Evolutionary conservation across 2,888 invertebrate genomes (phyloP), one percentile per base, ranked within the genome.

Genomic region (Phorcus lineatus): DNA sequence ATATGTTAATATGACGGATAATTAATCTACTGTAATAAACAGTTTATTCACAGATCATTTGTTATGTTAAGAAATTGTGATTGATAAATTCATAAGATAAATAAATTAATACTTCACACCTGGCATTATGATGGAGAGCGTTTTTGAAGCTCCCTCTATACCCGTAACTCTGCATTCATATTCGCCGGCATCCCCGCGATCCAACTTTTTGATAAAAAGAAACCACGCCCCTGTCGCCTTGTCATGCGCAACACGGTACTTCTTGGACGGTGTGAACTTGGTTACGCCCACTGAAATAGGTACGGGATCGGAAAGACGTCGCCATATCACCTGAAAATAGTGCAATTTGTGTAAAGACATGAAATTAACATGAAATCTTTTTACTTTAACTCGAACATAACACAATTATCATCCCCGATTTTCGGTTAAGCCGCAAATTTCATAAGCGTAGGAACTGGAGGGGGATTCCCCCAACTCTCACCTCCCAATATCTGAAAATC

Each of bases 131-230:
- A 85, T 47, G 16, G 85, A 79, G 1, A 83, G 24, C 22, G 80
- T 79, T 17, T 82, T 77, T 0, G 81, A 78, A 13, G 75, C 19
- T 19, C 76, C 74, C 2, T 74, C 80, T 16, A n/a, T 36, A 0
- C 85, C 83, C 19, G 74, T 82, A n/a, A 82, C 62, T 17, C 82
- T 80, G 62, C 85, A 85, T 79, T 85, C 82, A 75, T 85, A 85
- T 77, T 83, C 85, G 0, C 85, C 83, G 40, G 83, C 80, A 55
- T 85, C 85, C n/a, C 47, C 24, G 31, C 66, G 28, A 9, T 54
- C 66, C n/a, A 83, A 36, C 24, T 80, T 81, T 52, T 77, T 85
- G 76, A 85, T 83, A 40, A 78, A 79, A 19, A 85, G 81, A n/a
- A 66, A 47, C 67, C 78, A 82, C 19, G 24, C 36, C 2, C 66